Conservation (phyloP, 2,888 invertebrate species). For the Marronus borbonicus region DNA sequence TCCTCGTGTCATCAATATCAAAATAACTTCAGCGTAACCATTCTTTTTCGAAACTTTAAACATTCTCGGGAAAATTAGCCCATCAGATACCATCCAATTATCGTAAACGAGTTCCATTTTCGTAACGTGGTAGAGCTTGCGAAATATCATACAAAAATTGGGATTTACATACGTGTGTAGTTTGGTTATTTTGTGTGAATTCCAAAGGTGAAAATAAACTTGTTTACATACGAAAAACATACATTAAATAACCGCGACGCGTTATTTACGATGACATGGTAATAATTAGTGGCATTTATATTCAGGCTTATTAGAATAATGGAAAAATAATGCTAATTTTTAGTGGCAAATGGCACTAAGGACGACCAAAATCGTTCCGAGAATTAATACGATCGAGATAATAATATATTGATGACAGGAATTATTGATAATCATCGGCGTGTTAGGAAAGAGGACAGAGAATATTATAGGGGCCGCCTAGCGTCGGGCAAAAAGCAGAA, state of each 20-base stretch:
- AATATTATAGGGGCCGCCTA: constrained; percentile 7
- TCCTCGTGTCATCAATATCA: too few species aligned
- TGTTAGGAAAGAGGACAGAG: constrained; percentile 23
- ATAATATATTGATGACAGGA: constrained; percentile 42
- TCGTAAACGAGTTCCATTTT: background rate
- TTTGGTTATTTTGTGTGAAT: constrained; percentile 23
- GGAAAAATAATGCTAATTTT: constrained; percentile 41
- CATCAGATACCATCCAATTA: background rate
- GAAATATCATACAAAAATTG: constrained; percentile 12
- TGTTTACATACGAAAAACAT: constrained; percentile 46
- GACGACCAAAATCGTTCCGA: constrained; percentile 25
- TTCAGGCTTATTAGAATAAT: constrained; percentile 46
- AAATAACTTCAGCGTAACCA: too few species aligned
- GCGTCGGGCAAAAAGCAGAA: constrained; percentile 15
- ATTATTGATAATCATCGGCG: constrained; percentile 35
- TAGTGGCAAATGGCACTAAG: constrained; percentile 12
- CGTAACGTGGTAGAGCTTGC: background rate
- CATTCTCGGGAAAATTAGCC: background rate
- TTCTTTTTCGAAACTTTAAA: background rate
- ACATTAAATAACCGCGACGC: constrained; percentile 40
- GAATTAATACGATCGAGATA: constrained; percentile 37
- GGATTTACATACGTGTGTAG: background rate
- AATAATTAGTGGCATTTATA: constrained; percentile 46
- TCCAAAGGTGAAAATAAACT: constrained; percentile 45
- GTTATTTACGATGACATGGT: constrained; percentile 40